A percentile compares a stretch with the other conserved stretches of the same genome.
phyloP scores from a whole-genome alignment of 2,113 vertebrate species.

The Macquaria australasica region DNA sequence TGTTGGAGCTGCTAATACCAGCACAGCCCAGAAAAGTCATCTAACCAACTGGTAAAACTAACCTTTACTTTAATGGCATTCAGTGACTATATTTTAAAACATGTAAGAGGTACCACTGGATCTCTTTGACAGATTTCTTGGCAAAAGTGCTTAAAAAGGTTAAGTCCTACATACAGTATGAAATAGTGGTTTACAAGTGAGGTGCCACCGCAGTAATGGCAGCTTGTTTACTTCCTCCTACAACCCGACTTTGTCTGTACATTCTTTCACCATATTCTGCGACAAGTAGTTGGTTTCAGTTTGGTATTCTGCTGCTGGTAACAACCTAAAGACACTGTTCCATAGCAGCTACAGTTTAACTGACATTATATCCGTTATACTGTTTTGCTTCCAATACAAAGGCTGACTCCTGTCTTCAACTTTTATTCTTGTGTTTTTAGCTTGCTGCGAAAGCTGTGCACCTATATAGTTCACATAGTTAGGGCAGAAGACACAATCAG shows the following conservation, averaged over 20 bases:
- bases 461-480: background rate
- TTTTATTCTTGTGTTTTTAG: background rate
- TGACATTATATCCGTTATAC: too few species aligned
- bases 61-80: background rate
- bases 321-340: too few species aligned
- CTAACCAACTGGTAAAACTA: background rate
- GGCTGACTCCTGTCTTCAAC: background rate
- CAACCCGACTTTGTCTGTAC: too few species aligned
- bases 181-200: too few species aligned
- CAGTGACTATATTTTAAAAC: background rate
- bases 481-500: background rate
- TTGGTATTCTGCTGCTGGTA: too few species aligned
- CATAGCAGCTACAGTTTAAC: too few species aligned
- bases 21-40: background rate
- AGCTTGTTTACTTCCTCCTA: too few species aligned
- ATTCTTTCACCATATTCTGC: too few species aligned
- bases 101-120: background rate
- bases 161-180: too few species aligned
- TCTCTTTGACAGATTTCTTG: background rate
- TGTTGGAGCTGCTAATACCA: too few species aligned
- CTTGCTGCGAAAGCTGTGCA: background rate
- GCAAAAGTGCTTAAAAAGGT: background rate
- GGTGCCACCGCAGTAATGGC: too few species aligned
- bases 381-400: background rate
- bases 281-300: too few species aligned